phyloP scores from a whole-genome alignment of 2,797 vertebrate genomes.

The Gila robusta region DNA sequence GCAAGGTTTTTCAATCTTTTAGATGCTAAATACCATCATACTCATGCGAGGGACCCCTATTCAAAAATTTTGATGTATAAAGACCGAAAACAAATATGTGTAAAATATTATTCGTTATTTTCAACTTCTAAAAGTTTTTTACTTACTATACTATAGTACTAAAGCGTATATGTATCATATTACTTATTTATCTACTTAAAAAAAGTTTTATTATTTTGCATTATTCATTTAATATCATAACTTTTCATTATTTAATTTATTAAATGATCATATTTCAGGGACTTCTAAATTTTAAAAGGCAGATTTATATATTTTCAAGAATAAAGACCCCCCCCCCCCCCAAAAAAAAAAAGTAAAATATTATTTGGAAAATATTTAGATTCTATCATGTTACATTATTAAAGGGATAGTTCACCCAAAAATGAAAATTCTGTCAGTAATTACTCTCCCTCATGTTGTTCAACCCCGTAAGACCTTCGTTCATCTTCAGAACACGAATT shows the following conservation, averaged over 20 bases:
- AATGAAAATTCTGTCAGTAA: too few relatives aligned
- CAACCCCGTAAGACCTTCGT: too few relatives aligned
- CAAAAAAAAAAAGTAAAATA: too few relatives aligned
- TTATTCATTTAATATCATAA: background rate
- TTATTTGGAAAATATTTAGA: background rate
- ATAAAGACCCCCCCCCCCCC: background rate
- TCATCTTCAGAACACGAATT: too few relatives aligned
- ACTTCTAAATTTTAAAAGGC: background rate
- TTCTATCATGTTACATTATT: background rate
- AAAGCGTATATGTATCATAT: background rate
- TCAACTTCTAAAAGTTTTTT: background rate
- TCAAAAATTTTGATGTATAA: background rate
- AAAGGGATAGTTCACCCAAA: too few relatives aligned
- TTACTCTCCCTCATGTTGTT: too few relatives aligned
- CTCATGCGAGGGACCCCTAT: background rate
- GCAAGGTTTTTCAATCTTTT: background rate
- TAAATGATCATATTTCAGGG: background rate
- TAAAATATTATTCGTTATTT: background rate
- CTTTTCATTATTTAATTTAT: background rate
- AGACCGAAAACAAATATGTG: background rate
- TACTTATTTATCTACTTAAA: background rate
- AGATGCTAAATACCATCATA: background rate
- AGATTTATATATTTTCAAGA: background rate
- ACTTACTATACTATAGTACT: background rate
- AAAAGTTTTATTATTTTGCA: background rate